Percentiles rank a stretch among this genome's conserved stretches.
phyloP scores from a whole-genome alignment of 1,140 invertebrate species.

The Trachelipus rathkii region DNA sequence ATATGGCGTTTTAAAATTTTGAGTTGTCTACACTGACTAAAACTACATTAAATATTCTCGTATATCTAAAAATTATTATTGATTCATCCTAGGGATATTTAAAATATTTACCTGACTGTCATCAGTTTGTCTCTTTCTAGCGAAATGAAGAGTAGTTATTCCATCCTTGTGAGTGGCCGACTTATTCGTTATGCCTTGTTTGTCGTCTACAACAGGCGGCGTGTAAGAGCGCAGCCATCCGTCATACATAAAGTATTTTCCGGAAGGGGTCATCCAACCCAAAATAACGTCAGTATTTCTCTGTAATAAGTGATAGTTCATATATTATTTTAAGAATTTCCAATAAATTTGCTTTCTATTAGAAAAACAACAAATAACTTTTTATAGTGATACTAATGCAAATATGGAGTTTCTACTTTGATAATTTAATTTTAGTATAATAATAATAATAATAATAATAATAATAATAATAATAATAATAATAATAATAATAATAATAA shows the following conservation, averaged over 20 bases:
- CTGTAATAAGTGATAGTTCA: conserved; percentile 52
- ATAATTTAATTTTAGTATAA: not conserved
- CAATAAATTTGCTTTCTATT: too few species aligned
- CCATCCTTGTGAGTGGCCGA: conserved; percentile 69
- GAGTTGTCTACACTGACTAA: too few species aligned
- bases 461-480: not conserved
- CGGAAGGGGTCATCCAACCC: conserved; percentile 73
- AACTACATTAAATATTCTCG: too few species aligned
- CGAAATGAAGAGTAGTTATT: conserved; percentile 72
- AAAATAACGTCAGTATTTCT: conserved; percentile 74
- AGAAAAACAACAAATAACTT: too few species aligned
- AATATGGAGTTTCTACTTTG: not conserved
- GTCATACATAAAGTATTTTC: conserved; percentile 78
- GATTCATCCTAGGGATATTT: too few species aligned
- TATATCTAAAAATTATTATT: too few species aligned
- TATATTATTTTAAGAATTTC: not conserved
- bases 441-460: not conserved
- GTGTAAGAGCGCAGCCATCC: conserved; percentile 65
- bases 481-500: too few species aligned
- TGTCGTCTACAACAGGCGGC: conserved; percentile 64
- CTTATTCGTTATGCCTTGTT: conserved; percentile 69
- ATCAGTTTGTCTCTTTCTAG: conserved; percentile 68
- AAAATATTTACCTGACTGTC: conserved; percentile 54
- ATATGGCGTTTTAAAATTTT: too few species aligned
- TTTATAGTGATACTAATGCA: too few species aligned